A percentile compares a stretch with the other conserved stretches of the same genome.
Evolutionary conservation across 2,797 vertebrate genomes (phyloP).

Genomic region (Xenops minutus): DNA sequence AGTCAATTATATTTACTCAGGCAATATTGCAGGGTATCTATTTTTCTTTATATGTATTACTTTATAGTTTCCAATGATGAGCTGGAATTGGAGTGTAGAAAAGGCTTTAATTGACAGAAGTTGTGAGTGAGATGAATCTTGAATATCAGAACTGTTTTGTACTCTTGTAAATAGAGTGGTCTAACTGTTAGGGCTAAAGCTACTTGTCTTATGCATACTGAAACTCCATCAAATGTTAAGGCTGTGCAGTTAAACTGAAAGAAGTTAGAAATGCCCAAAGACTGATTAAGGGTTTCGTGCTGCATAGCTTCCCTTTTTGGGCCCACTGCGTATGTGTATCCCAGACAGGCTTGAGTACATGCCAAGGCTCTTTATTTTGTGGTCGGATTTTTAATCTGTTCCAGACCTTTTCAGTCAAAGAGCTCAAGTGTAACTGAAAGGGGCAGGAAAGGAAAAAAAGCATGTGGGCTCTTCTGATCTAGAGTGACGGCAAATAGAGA

Average conservation of each 20-base stretch:
- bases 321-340: constrained; percentile 83
- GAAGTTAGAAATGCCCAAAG: constrained; percentile 45
- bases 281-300: constrained; percentile 64
- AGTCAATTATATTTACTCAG: constrained; percentile 24
- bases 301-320: constrained; percentile 82
- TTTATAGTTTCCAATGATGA: not conserved
- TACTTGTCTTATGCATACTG: not conserved
- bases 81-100: not conserved
- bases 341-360: constrained; percentile 89
- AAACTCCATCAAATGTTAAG: constrained; percentile 1
- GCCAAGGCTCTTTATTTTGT: constrained; percentile 92
- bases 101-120: not conserved
- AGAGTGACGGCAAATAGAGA: constrained; percentile 71
- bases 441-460: constrained; percentile 34
- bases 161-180: not conserved
- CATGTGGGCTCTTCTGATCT: constrained; percentile 64
- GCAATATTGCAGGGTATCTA: constrained; percentile 22
- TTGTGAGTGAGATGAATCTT: not conserved
- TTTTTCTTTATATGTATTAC: constrained; percentile 10
- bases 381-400: constrained; percentile 94
- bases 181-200: not conserved
- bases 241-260: constrained; percentile 46
- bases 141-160: not conserved
- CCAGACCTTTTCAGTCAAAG: constrained; percentile 95
- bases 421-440: constrained; percentile 80